Percentiles rank a stretch among this genome's conserved stretches.
These are phyloP conservation scores for Lithophane semibrunnea DNA, from an alignment of 2,888 invertebrate genomes.

Conservation along the genomic window DNA sequence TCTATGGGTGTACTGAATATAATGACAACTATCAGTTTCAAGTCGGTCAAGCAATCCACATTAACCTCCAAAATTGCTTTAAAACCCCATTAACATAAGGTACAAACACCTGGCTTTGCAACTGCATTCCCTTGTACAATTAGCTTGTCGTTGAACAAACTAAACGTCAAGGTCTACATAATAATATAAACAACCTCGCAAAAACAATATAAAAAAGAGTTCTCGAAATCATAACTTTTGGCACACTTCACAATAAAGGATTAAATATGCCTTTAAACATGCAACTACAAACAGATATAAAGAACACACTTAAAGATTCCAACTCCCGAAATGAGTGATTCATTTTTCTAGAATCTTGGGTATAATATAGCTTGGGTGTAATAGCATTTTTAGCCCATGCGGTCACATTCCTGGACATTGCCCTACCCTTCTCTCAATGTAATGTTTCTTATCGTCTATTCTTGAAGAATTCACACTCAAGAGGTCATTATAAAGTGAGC, in stretches of 20 bases:
- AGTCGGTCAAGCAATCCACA: background rate
- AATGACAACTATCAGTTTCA: background rate
- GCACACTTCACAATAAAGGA: background rate
- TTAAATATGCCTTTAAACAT: background rate
- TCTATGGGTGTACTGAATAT: background rate
- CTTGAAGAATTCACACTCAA: background rate
- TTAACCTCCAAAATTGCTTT: slow-evolving; percentile 18
- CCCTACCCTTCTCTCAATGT: background rate
- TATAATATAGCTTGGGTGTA: no score
- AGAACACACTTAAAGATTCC: background rate
- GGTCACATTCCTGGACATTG: no score
- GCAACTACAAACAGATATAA: background rate
- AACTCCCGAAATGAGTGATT: background rate
- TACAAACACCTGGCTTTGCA: background rate
- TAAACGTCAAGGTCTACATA: background rate
- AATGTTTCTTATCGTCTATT: background rate
- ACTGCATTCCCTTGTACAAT: background rate
- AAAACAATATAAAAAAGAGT: background rate
- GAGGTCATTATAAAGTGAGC: background rate
- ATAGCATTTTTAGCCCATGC: background rate
- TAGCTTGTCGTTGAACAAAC: background rate
- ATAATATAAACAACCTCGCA: no score
- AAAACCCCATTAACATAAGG: background rate
- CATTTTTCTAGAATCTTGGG: no score
- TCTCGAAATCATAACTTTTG: background rate